Percentiles rank a stretch among this genome's conserved stretches.
Evolutionary conservation across 2,797 vertebrate genomes (phyloP).

Genomic region (Pelochelys cantorii): DNA sequence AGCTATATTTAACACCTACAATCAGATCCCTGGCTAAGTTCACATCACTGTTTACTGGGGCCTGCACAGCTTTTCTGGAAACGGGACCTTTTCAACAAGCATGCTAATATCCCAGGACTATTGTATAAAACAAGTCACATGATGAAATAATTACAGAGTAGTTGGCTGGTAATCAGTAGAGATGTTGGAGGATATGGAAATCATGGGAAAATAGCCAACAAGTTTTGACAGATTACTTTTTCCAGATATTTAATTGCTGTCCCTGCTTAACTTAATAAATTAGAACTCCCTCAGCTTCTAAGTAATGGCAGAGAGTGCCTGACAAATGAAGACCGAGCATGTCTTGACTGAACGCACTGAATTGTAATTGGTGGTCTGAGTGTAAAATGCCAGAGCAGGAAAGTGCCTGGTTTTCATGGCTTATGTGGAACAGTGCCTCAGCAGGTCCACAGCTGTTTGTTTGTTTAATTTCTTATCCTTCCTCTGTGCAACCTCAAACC

Average conservation of each 20-base stretch:
- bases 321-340: neutral
- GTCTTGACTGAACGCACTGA: too few relatives aligned
- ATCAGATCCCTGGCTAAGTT: neutral
- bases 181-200: neutral
- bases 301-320: neutral
- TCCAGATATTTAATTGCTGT: neutral
- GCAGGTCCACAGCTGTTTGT: neutral
- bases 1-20: neutral
- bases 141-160: neutral
- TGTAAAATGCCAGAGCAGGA: too few relatives aligned
- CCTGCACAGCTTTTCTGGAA: neutral
- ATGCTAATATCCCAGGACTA: neutral
- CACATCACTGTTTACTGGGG: neutral
- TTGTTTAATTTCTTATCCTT: neutral
- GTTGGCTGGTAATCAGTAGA: neutral
- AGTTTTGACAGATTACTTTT: neutral
- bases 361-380: neutral
- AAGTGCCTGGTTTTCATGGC: too few relatives aligned
- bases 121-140: neutral
- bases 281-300: neutral
- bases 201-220: neutral
- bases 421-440: too few relatives aligned
- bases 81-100: neutral
- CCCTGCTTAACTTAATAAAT: neutral
- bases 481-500: neutral